A percentile compares a stretch with the other conserved stretches of the same genome.
Conservation (phyloP, 2,888 invertebrate genomes). For the Dasysyrphus albostriatus region DNA sequence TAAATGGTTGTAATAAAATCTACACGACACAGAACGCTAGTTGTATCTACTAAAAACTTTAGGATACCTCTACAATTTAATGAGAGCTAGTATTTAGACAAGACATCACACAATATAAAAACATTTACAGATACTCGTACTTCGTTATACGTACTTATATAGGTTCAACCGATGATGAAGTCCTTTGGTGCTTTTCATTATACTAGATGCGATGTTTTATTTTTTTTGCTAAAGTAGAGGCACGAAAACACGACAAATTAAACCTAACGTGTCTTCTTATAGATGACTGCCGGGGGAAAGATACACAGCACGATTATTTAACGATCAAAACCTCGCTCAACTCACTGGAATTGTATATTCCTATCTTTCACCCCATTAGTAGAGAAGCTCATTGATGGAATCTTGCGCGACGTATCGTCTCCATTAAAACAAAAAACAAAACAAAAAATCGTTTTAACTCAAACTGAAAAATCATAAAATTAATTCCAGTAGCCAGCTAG, state of each 20-base stretch:
- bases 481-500: constrained; percentile 68
- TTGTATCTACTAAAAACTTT: not conserved
- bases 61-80: constrained; percentile 6
- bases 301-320: constrained; percentile 26
- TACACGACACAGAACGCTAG: constrained; percentile 5
- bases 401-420: constrained; percentile 50
- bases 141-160: no score
- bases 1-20: constrained; percentile 10
- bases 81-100: constrained; percentile 22
- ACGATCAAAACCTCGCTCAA: constrained; percentile 16
- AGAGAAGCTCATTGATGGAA: constrained; percentile 51
- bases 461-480: constrained; percentile 60
- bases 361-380: constrained; percentile 60
- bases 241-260: constrained; percentile 30
- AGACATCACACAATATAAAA: not conserved
- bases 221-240: not conserved
- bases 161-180: not conserved
- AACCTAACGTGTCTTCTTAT: not conserved
- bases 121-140: no score
- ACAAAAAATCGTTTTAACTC: constrained; percentile 24
- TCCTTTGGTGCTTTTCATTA: constrained; percentile 12
- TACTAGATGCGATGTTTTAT: no score
- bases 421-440: constrained; percentile 14
- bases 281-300: not conserved
- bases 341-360: constrained; percentile 17